phyloP scores from a whole-genome alignment of 2,888 invertebrate species.

The Rhagium mordax region DNA sequence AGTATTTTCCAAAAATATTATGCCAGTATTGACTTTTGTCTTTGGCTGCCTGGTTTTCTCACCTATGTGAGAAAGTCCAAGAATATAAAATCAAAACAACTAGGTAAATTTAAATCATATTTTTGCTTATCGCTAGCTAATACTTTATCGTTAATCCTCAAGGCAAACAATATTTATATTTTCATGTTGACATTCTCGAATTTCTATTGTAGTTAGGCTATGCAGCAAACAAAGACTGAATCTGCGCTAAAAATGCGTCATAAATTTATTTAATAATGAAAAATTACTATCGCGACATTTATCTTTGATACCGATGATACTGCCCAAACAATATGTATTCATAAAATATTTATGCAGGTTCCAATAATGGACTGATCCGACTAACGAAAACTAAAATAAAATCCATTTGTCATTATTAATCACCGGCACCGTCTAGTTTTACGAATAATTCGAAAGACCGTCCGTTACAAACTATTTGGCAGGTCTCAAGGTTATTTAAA shows the following conservation, averaged over 20 bases:
- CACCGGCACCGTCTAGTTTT: not conserved
- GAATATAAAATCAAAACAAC: not conserved
- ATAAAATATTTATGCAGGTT: not conserved
- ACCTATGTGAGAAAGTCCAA: not conserved
- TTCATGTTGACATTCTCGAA: not conserved
- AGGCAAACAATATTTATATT: not conserved
- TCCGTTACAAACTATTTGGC: not conserved
- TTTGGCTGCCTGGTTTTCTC: no score
- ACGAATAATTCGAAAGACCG: not conserved
- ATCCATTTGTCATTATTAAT: not conserved
- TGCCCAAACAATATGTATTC: no score
- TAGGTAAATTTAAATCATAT: not conserved
- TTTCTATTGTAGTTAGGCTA: no score
- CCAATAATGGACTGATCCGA: not conserved
- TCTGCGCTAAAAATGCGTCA: no score
- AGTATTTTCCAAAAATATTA: no score
- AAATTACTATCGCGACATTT: no score
- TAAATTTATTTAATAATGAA: not conserved
- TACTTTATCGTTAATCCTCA: not conserved
- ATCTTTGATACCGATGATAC: no score
- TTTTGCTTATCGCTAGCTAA: not conserved
- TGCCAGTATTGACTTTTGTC: no score
- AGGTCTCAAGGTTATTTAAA: conserved; percentile 1
- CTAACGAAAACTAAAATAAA: not conserved
- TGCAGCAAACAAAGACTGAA: no score